phyloP scores from a whole-genome alignment of 2,888 invertebrate genomes.

The Xestia sexstrigata region DNA sequence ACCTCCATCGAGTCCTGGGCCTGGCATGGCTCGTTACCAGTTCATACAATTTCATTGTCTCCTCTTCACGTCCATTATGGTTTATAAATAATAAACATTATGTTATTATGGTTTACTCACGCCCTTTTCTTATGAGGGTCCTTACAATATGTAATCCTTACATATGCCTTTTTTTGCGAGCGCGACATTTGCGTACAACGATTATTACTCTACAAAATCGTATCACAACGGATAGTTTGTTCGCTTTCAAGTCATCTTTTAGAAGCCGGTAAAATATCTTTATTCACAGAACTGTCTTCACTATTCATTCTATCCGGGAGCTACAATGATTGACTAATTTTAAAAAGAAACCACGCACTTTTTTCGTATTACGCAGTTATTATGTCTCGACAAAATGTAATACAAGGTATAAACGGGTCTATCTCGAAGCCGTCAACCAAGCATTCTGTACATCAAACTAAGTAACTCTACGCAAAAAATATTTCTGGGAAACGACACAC shows the following conservation, averaged over 20 bases:
- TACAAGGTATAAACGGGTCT: too few relatives aligned
- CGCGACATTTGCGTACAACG: neutral
- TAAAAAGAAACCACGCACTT: neutral
- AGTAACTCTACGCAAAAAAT: too few relatives aligned
- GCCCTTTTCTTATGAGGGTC: neutral
- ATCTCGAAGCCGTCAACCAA: too few relatives aligned
- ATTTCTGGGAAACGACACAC: too few relatives aligned
- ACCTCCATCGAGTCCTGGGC: conserved; percentile 51
- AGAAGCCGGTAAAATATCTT: neutral
- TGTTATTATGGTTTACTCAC: too few relatives aligned
- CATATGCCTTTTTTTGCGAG: neutral
- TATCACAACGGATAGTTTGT: neutral
- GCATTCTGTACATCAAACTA: too few relatives aligned
- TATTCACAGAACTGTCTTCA: neutral
- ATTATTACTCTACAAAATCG: neutral
- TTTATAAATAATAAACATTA: too few relatives aligned
- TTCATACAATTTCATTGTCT: neutral
- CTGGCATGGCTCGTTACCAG: conserved; percentile 32
- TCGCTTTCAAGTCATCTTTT: neutral
- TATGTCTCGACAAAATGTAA: too few relatives aligned
- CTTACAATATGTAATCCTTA: neutral
- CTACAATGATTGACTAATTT: too few relatives aligned
- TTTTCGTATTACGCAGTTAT: too few relatives aligned
- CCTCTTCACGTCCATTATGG: neutral
- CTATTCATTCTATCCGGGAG: neutral